phyloP scores from a whole-genome alignment of 2,888 invertebrate genomes.

The Cryptus armator region DNA sequence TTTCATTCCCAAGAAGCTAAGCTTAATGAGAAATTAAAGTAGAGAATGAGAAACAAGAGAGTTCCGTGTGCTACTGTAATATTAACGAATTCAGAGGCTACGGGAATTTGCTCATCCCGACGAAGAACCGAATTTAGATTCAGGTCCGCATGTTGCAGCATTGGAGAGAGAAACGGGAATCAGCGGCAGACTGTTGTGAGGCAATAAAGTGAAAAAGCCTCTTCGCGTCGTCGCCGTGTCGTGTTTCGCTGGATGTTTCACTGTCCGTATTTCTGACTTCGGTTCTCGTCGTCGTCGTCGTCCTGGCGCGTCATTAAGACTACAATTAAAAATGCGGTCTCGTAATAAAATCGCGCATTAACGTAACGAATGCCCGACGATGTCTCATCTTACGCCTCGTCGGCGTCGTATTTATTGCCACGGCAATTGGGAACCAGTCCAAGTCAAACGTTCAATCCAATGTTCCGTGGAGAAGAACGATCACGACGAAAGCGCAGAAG shows the following conservation, averaged over 20 bases:
- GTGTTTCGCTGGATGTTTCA: slow-evolving; percentile 50
- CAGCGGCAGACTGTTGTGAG: slow-evolving; percentile 42
- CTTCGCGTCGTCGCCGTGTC: slow-evolving; percentile 50
- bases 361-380: slow-evolving; percentile 78
- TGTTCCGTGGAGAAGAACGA: slow-evolving; percentile 50
- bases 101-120: slow-evolving; percentile 32
- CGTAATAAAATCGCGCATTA: slow-evolving; percentile 84
- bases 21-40: slow-evolving; percentile 40
- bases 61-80: slow-evolving; percentile 2
- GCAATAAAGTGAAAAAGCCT: slow-evolving; percentile 63
- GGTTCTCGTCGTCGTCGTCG: slow-evolving; percentile 52
- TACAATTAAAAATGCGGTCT: slow-evolving; percentile 81
- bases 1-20: not conserved
- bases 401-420: slow-evolving; percentile 80
- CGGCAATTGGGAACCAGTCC: slow-evolving; percentile 83
- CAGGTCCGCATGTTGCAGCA: slow-evolving; percentile 58
- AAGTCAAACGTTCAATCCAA: slow-evolving; percentile 77
- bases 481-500: slow-evolving; percentile 38
- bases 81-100: slow-evolving; percentile 57
- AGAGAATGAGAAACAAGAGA: not conserved
- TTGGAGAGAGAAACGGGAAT: slow-evolving; percentile 26
- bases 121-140: slow-evolving; percentile 57
- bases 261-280: slow-evolving; percentile 31
- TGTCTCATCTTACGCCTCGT: slow-evolving; percentile 75
- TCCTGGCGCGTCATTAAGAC: slow-evolving; percentile 79